A percentile compares a stretch with the other conserved stretches of the same genome.
Conservation (phyloP, 2,888 invertebrate species). For the Halocaridina rubra region DNA sequence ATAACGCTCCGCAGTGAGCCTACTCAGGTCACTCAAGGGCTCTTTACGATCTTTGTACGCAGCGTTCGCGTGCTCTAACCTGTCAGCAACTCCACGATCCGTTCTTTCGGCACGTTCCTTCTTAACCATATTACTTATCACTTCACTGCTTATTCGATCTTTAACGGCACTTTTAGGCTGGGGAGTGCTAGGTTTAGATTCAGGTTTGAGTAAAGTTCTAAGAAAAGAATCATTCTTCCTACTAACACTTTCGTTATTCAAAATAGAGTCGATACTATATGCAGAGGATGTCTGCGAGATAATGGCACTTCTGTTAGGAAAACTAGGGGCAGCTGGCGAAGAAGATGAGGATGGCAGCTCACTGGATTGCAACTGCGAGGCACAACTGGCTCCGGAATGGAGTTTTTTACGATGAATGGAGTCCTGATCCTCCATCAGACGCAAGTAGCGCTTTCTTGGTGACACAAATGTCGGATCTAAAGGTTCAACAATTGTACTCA, state of each 20-base stretch:
- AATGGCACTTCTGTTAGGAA: constrained; percentile 50
- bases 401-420: constrained; percentile 47
- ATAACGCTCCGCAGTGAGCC: constrained; percentile 27
- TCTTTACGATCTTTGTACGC: constrained; percentile 27
- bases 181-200: constrained; percentile 25
- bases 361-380: constrained; percentile 17
- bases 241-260: constrained; percentile 41
- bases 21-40: constrained; percentile 25
- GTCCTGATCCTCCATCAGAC: constrained; percentile 54
- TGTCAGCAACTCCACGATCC: neutral
- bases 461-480: constrained; percentile 56
- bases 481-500: neutral
- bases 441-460: constrained; percentile 54
- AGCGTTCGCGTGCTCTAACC: constrained; percentile 9
- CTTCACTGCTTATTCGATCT: constrained; percentile 16
- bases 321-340: neutral
- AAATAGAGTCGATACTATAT: constrained; percentile 57
- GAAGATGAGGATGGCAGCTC: constrained; percentile 40
- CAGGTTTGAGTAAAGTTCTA: constrained; percentile 54
- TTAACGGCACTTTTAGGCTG: constrained; percentile 20
- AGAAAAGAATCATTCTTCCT: constrained; percentile 55
- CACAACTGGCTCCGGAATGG: constrained; percentile 36
- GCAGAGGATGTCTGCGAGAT: constrained; percentile 50
- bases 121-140: constrained; percentile 9
- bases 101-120: constrained; percentile 31